These are phyloP conservation scores for Neofelis nebulosa DNA, from an alignment of 2,113 vertebrate species.

Conservation along the genomic window DNA sequence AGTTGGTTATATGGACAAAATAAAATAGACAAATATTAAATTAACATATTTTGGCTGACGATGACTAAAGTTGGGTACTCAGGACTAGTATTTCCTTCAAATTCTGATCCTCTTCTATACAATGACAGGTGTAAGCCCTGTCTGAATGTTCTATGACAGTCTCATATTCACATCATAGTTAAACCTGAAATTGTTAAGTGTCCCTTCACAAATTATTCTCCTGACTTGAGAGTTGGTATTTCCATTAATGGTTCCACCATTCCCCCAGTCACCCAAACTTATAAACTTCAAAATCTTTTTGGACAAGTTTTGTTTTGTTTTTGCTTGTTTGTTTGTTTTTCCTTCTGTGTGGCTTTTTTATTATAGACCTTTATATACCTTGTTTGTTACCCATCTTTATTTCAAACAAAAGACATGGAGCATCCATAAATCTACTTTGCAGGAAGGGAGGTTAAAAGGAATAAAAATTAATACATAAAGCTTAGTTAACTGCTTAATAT, in stretches of 20 bases:
- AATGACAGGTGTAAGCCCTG: neutral
- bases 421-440: neutral
- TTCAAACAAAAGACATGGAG: neutral
- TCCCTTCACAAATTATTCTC: neutral
- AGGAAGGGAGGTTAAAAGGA: neutral
- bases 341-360: neutral
- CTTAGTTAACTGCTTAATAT: neutral
- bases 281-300: neutral
- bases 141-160: neutral
- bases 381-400: neutral
- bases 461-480: neutral
- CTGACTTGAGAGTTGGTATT: neutral
- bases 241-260: neutral
- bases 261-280: neutral
- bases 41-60: neutral
- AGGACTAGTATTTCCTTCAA: neutral
- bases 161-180: neutral
- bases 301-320: neutral
- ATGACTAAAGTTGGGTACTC: neutral
- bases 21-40: neutral
- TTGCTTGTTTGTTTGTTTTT: neutral
- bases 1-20: neutral
- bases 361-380: neutral
- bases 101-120: neutral
- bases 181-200: neutral